Evolutionary conservation across 2,888 invertebrate genomes (phyloP).

Genomic region (Aelia acuminata): DNA sequence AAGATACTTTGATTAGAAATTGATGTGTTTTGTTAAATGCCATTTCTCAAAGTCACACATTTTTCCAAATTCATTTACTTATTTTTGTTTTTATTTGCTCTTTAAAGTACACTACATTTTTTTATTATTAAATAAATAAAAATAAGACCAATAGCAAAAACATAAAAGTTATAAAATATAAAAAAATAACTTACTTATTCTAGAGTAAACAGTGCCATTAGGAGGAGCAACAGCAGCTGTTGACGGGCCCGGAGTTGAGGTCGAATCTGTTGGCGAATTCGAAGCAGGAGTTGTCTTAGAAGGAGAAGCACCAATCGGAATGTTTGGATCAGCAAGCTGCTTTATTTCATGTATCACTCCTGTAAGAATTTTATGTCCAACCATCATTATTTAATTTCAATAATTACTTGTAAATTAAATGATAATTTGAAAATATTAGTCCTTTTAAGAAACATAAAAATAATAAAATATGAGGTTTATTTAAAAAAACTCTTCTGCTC

Average conservation of each 20-base stretch:
- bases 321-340: slow-evolving; percentile 75
- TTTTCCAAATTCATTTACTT: too few relatives aligned
- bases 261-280: slow-evolving; percentile 69
- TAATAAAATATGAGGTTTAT: too few relatives aligned
- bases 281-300: slow-evolving; percentile 72
- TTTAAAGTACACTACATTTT: too few relatives aligned
- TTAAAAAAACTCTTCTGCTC: too few relatives aligned
- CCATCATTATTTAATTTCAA: not conserved
- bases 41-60: too few relatives aligned
- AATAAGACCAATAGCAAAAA: too few relatives aligned
- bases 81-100: too few relatives aligned
- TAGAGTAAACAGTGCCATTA: slow-evolving; percentile 58
- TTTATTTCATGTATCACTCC: slow-evolving; percentile 91
- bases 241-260: slow-evolving; percentile 69
- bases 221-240: slow-evolving; percentile 57
- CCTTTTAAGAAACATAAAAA: too few relatives aligned
- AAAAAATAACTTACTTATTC: slow-evolving; percentile 58
- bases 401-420: not conserved
- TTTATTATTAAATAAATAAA: too few relatives aligned
- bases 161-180: not conserved
- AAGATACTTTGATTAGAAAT: too few relatives aligned
- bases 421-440: too few relatives aligned
- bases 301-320: slow-evolving; percentile 72
- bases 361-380: slow-evolving; percentile 60
- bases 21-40: too few relatives aligned